A percentile compares a stretch with the other conserved stretches of the same genome.
These are phyloP conservation scores for Poliocrania exsul DNA, from an alignment of 2,797 vertebrate genomes.

Conservation along the genomic window DNA sequence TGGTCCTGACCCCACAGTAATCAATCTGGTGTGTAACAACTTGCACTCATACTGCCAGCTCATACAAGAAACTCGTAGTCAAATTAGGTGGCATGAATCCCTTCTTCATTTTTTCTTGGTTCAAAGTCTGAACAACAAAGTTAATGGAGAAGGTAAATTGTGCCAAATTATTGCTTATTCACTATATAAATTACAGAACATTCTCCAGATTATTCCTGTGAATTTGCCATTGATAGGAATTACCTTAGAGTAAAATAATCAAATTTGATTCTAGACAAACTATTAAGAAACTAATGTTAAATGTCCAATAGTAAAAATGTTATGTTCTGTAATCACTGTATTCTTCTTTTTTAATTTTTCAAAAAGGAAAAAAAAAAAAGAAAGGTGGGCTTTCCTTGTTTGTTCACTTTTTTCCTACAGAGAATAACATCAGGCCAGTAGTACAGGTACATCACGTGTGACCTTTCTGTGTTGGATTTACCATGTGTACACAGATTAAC, in stretches of 20 bases:
- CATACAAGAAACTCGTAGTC: background rate
- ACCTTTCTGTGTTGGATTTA: background rate
- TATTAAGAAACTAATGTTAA: background rate
- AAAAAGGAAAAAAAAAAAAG: background rate
- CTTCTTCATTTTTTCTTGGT: background rate
- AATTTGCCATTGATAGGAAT: background rate
- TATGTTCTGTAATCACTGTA: background rate
- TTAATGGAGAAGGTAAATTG: background rate
- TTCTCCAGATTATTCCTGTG: background rate
- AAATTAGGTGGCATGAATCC: background rate
- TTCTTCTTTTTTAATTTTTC: background rate
- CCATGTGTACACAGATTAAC: background rate
- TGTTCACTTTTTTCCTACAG: background rate
- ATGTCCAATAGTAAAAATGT: background rate
- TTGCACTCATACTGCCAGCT: background rate
- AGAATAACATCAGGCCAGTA: background rate
- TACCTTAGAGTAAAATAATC: background rate
- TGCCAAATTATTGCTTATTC: background rate
- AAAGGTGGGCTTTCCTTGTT: background rate
- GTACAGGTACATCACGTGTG: background rate
- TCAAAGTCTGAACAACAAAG: background rate
- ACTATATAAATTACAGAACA: background rate
- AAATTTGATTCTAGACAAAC: background rate
- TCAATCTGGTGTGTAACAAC: too few species aligned
- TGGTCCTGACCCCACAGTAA: too few species aligned